Conservation (phyloP, 2,797 vertebrate species). For the Buceros bicornis region DNA sequence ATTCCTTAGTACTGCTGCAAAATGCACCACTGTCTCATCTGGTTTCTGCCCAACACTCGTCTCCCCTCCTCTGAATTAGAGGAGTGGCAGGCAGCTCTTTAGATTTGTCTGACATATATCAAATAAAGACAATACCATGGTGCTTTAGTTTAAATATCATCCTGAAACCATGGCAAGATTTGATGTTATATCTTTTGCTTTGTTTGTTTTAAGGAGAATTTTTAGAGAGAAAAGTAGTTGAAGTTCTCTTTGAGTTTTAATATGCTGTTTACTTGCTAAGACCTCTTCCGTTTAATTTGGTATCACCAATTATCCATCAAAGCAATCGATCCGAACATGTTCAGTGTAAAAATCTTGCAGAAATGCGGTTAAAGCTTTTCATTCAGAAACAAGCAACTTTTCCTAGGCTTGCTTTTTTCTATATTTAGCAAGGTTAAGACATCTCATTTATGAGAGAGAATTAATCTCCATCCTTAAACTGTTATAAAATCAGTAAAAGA, state of each 20-base stretch:
- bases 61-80: not conserved
- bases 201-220: not conserved
- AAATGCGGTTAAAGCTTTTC: not conserved
- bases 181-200: not conserved
- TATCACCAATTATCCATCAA: not conserved
- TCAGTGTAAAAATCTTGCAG: not conserved
- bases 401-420: not conserved
- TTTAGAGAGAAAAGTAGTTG: not conserved
- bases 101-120: not conserved
- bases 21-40: not conserved
- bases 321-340: not conserved
- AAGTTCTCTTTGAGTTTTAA: not conserved
- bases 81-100: not conserved
- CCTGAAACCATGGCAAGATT: not conserved
- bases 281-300: not conserved
- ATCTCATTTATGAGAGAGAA: not conserved
- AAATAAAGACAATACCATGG: not conserved
- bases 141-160: not conserved
- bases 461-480: not conserved
- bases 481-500: not conserved
- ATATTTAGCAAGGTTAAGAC: not conserved
- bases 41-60: not conserved
- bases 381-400: not conserved
- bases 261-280: rapidly evolving
- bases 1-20: not conserved